phyloP scores from a whole-genome alignment of 2,113 vertebrate genomes.

The Thymallus thymallus region DNA sequence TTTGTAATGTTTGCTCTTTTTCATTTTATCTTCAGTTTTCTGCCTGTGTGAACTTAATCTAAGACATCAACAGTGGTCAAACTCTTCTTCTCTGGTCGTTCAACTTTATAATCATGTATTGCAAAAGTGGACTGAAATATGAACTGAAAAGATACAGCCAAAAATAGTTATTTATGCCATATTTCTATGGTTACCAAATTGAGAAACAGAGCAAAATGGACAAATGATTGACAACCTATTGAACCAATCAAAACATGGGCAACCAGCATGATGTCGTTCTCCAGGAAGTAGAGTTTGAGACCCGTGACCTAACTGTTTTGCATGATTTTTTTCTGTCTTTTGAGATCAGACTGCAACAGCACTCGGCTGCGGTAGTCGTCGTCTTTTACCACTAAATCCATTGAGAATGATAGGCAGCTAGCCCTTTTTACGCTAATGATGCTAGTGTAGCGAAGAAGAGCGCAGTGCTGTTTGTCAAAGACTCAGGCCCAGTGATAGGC shows the following conservation, averaged over 20 bases:
- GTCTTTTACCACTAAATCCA: constrained; percentile 46
- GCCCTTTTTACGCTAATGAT: constrained; percentile 23
- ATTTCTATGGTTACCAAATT: constrained; percentile 48
- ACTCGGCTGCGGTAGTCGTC: constrained; percentile 40
- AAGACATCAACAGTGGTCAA: constrained; percentile 24
- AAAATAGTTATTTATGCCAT: constrained; percentile 51
- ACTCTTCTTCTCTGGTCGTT: background rate
- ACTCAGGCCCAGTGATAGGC: constrained; percentile 19
- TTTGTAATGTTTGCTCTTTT: background rate
- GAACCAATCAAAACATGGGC: constrained; percentile 62
- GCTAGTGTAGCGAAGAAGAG: constrained; percentile 36
- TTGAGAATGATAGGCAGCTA: constrained; percentile 48
- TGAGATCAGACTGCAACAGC: constrained; percentile 60
- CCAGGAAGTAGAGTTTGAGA: constrained; percentile 39
- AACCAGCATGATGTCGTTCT: constrained; percentile 69
- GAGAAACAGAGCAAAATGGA: constrained; percentile 43
- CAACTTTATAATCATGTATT: constrained; percentile 34
- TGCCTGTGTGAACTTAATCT: constrained; percentile 4
- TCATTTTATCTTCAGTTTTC: constrained; percentile 5
- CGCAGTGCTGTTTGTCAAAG: constrained; percentile 57
- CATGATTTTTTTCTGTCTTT: constrained; percentile 69
- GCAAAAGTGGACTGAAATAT: constrained; percentile 49
- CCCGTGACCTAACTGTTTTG: constrained; percentile 46
- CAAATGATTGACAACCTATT: constrained; percentile 39
- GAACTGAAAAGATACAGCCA: constrained; percentile 45